Evolutionary conservation across 2,888 invertebrate genomes (phyloP), one percentile per base, ranked within the genome.

Genomic region (Hydraecia micacea): DNA sequence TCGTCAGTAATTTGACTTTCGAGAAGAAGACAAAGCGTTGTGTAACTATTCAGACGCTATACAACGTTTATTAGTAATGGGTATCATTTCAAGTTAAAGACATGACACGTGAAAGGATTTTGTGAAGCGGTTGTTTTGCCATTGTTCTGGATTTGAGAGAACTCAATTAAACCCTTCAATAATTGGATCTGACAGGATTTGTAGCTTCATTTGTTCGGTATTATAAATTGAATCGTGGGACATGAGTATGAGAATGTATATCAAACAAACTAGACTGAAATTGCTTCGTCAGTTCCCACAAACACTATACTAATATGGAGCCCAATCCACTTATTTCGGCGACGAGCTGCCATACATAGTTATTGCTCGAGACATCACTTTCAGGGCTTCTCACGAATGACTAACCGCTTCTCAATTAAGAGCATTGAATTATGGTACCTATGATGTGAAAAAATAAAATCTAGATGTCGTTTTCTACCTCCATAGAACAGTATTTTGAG

Each of bases 131-230:
- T 71, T 71, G 46, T 74, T 74, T 71, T 69, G 60, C 36, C 3
- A 79, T 69, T 71, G 36, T 18, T 88, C 86, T 11, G 84, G 84
- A 32, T 91, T 88, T 75, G 49, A 85, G 6, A 80, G 15, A 75
- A 80, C 58, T 73, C 80, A 80, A 85, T 85, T 81, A 85, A 81
- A 84, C 67, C 82, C 81, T 63, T 68, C n/a, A 81, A 72, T 81
- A 66, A 84, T 66, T 80, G 62, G 46, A 46, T 74, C 46, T 39
- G n/a, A 42, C 62, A 73, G 49, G 36, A 73, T 84, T 84, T 62
- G 67, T 72, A 68, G 74, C 81, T 80, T 85, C 81, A 84, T 39
- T 75, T 81, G 63, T 60, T 68, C 15, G 25, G 18, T 79, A 32
- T 55, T 75, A 39, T 75, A 72, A 72, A 81, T 73, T 85, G 46